These are phyloP conservation scores for Pelodiscus sinensis DNA, from an alignment of 2,113 vertebrate species.

Conservation along the genomic window DNA sequence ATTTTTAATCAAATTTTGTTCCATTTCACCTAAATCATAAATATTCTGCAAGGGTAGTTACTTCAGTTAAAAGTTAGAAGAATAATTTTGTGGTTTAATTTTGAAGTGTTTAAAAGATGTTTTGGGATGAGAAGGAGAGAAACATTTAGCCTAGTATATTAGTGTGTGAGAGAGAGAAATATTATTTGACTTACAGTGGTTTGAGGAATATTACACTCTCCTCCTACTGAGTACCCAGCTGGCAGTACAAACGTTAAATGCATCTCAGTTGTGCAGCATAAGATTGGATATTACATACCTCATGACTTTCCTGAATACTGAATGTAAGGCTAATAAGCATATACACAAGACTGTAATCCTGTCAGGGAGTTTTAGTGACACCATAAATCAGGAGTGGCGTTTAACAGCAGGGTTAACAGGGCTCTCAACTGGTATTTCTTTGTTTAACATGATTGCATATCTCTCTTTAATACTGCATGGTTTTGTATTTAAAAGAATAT, in stretches of 20 bases:
- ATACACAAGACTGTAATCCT: neutral
- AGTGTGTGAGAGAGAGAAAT: neutral
- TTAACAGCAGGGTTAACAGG: neutral
- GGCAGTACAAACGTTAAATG: neutral
- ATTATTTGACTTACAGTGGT: neutral
- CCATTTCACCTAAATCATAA: constrained; percentile 53
- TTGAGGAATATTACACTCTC: neutral
- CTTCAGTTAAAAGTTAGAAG: constrained; percentile 27
- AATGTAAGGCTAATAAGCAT: neutral
- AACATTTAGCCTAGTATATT: neutral
- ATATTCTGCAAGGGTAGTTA: neutral
- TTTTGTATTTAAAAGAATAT: neutral
- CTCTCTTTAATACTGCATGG: neutral
- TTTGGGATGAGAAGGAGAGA: neutral
- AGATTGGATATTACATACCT: fast-evolving
- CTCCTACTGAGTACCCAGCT: neutral
- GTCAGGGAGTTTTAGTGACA: neutral
- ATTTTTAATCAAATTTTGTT: constrained; percentile 69
- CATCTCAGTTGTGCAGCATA: neutral
- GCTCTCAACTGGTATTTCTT: neutral
- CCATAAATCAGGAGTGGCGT: neutral
- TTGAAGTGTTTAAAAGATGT: neutral
- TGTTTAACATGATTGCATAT: neutral
- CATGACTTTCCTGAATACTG: neutral
- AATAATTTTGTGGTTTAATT: neutral